Evolutionary conservation across 1,140 invertebrate genomes (phyloP), one percentile per base, ranked within the genome.

Genomic region (Heliothis subflexa): DNA sequence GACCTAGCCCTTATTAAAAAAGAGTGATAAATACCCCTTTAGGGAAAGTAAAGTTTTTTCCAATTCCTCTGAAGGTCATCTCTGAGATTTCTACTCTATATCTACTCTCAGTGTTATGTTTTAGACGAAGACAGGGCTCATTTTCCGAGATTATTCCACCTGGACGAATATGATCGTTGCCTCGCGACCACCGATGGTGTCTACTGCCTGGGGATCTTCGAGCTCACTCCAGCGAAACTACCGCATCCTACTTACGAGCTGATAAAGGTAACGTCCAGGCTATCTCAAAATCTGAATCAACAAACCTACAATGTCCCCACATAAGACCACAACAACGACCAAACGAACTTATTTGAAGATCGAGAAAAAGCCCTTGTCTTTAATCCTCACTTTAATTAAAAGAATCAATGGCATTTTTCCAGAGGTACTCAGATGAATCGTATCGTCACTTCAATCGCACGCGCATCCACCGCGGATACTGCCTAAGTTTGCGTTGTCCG

Each of bases 131-230:
- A 78, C 1, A 54, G 61, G 40, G 33, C 40, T 4, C 61, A 50
- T 28, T 71, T 81, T 13, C 80, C 80, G 5, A 66, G 14, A n/a
- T 57, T 78, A 13, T 81, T 78, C 21, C 72, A 81, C 71, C 25
- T 81, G 14, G 80, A 81, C 12, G 72, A 81, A 28, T 78, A 81
- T 33, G 18, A 78, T 3, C 64, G 57, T 47, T 81, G 80, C 52
- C 64, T 81, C 3, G 62, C 76, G 0, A 33, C 47, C 33, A 28
- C n/a, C 4, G 14, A 75, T 21, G 80, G 76, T 0, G 0, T 81
- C 0, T 81, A 81, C 49, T 81, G 80, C 21, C 62, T 81, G 12
- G 80, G 80, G 0, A 71, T 49, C 7, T 80, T 80, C 16, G 64
- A 80, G 13, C 49, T 80, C 7, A 28, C 64, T 5, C 64, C 78